These are phyloP conservation scores for Cherax quadricarinatus DNA, from an alignment of 1,140 invertebrate genomes.

Conservation along the genomic window DNA sequence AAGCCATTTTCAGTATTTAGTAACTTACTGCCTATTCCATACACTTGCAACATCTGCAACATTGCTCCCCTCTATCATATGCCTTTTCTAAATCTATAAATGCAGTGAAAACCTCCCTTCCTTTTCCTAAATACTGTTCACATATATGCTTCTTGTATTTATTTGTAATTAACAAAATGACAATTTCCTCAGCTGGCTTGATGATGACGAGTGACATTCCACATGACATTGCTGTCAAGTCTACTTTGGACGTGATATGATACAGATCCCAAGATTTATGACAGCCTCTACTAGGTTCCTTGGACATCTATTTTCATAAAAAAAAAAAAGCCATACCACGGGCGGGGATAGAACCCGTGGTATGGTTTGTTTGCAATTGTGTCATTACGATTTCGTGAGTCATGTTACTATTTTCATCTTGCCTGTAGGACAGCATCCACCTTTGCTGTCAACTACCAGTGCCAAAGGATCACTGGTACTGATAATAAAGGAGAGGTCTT, in stretches of 20 bases:
- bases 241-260: slow-evolving; percentile 92
- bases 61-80: too few relatives aligned
- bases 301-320: too few relatives aligned
- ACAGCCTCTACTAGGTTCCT: slow-evolving; percentile 87
- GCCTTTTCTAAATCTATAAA: too few relatives aligned
- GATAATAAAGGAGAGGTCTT: slow-evolving; percentile 49
- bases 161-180: not conserved
- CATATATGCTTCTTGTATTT: not conserved
- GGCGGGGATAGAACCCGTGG: too few relatives aligned
- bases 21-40: too few relatives aligned
- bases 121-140: too few relatives aligned
- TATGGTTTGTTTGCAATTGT: too few relatives aligned
- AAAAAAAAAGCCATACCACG: too few relatives aligned
- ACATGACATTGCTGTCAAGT: slow-evolving; percentile 88
- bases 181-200: slow-evolving; percentile 81
- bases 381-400: too few relatives aligned
- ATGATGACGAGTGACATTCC: slow-evolving; percentile 86
- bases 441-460: slow-evolving; percentile 82
- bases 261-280: slow-evolving; percentile 88
- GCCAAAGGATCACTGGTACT: slow-evolving; percentile 79
- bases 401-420: slow-evolving; percentile 88
- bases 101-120: too few relatives aligned
- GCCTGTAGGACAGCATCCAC: slow-evolving; percentile 85
- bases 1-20: too few relatives aligned
- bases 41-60: too few relatives aligned